Percentiles rank a stretch among this genome's conserved stretches.
phyloP scores from a whole-genome alignment of 2,113 vertebrate species.

The Sorex fumeus region DNA sequence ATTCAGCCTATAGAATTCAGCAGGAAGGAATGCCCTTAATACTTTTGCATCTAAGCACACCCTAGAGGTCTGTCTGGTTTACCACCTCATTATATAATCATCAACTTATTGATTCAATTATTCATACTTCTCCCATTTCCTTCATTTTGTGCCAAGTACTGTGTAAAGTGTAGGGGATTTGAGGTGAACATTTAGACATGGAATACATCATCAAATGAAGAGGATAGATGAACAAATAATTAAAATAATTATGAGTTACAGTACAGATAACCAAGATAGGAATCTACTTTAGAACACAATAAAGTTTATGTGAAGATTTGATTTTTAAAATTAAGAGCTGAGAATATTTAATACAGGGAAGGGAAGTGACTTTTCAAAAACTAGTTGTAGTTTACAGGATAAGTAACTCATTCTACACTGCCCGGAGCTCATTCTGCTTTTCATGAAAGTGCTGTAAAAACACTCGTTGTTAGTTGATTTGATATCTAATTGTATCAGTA shows the following conservation, averaged over 20 bases:
- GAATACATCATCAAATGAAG: not conserved
- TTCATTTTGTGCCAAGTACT: not conserved
- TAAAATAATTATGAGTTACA: not conserved
- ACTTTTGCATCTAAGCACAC: not conserved
- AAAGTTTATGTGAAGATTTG: conserved; percentile 32
- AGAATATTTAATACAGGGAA: not conserved
- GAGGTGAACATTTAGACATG: not conserved
- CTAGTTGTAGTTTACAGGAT: not conserved
- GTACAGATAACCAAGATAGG: not conserved
- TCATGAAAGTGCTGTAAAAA: not conserved
- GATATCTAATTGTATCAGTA: not conserved
- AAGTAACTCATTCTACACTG: not conserved
- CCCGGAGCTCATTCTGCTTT: not conserved
- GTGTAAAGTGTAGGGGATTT: not conserved
- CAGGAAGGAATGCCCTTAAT: conserved; percentile 39
- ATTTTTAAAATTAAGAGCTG: not conserved
- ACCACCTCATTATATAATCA: not conserved
- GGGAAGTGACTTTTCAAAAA: not conserved
- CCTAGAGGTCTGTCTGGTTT: conserved; percentile 25
- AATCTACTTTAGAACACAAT: not conserved
- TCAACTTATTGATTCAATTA: conserved; percentile 22
- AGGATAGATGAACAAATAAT: conserved; percentile 23
- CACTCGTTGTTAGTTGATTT: not conserved
- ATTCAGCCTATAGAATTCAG: conserved; percentile 59
- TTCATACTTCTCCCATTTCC: not conserved